A percentile compares a stretch with the other conserved stretches of the same genome.
These are phyloP conservation scores for Tauraco erythrolophus DNA, from an alignment of 2,113 vertebrate species.

Conservation along the genomic window DNA sequence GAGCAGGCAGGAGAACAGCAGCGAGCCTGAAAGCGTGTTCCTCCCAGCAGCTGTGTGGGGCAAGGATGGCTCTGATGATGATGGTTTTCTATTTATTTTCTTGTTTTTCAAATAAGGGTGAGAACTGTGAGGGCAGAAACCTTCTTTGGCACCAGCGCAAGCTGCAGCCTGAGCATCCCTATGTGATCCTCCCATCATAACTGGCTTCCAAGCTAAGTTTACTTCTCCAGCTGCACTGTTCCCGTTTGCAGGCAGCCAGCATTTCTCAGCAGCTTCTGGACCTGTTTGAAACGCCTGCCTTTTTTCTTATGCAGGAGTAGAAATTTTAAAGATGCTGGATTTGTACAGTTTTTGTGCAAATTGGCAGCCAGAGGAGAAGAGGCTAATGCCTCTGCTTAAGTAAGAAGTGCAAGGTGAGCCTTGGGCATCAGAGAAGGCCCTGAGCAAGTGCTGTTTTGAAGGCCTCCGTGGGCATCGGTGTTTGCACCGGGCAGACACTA, in stretches of 20 bases:
- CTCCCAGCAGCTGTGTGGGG: background rate
- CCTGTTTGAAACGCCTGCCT: background rate
- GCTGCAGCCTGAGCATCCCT: background rate
- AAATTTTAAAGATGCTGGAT: background rate
- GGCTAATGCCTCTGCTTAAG: background rate
- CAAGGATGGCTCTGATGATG: background rate
- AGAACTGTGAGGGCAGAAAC: background rate
- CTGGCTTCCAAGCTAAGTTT: background rate
- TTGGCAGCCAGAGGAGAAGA: background rate
- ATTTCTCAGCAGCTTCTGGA: background rate
- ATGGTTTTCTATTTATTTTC: background rate
- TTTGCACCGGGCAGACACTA: background rate
- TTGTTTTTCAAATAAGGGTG: background rate
- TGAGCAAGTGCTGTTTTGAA: background rate
- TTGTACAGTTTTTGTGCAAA: background rate
- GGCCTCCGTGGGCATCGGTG: background rate
- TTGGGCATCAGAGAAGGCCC: background rate
- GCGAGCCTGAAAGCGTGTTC: background rate
- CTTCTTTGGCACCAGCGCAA: background rate
- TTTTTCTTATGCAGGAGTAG: background rate
- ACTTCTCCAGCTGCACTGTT: background rate
- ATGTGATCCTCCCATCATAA: rapidly evolving
- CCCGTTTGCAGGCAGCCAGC: background rate
- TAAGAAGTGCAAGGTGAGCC: background rate
- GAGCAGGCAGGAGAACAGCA: background rate